Evolutionary conservation across 2,888 invertebrate species (phyloP), one percentile per base, ranked within the genome.

Genomic region (Drosophila setosimentum): DNA sequence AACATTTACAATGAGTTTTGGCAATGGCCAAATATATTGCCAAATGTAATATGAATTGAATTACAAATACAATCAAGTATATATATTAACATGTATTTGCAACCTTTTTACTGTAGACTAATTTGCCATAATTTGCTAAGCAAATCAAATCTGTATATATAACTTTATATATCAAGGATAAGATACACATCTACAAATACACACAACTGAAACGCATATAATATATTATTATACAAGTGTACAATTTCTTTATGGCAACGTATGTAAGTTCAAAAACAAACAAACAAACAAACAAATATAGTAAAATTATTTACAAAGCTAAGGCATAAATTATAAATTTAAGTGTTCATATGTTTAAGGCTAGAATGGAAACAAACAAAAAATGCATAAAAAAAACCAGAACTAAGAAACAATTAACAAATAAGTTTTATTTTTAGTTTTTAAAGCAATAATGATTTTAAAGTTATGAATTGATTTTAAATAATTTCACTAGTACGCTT

Each of bases 91-190:
- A 61, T 72, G 58, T 64, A 63, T 53, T 75, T 76, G 53, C 45
- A 55, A 45, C 57, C 63, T 69, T 62, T 80, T 85, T 78, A 72
- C 65, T 75, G 67, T 89, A 87, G 86, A 85, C 73, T 87, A 76
- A 80, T 78, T 75, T 89, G 89, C 89, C 89, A 89, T 89, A 90
- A 89, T 90, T 90, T 90, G 89, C 89, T 89, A 80, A 91, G 85
- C 91, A 91, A 91, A 87, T 87, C 69, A 80, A 78, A 45, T 45
- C 4, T 45, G 45, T 66, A 57, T 72, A 68, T 71, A 74, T 68
- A 80, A 42, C 50, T 49, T 48, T 40, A 62, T 50, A 64, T 60
- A 73, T 59, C 13, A 40, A 63, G n/a, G 30, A 66, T 48, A 69
- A 42, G 21, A 55, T 18, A 68, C 29, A 59, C 11, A 40, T 7